Percentiles rank a stretch among this genome's conserved stretches.
These are phyloP conservation scores for Leptinotarsa peninsularis DNA, from an alignment of 2,888 invertebrate genomes.

Conservation along the genomic window DNA sequence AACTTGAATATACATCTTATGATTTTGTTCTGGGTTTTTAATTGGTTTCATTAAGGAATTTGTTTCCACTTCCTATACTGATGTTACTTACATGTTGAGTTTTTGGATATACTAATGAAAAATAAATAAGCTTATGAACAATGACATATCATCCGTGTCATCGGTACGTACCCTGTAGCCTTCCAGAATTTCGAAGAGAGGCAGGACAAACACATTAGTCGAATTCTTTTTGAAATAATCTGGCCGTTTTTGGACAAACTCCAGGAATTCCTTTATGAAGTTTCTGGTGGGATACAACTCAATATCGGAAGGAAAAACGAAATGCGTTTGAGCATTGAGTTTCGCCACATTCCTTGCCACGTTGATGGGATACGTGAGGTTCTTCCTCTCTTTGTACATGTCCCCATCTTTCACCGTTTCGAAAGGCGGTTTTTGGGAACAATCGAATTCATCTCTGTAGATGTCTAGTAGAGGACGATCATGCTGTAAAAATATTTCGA, in stretches of 20 bases:
- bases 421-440: constrained; percentile 77
- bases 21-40: no score
- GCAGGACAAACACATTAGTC: constrained; percentile 56
- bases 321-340: constrained; percentile 56
- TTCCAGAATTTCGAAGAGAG: constrained; percentile 55
- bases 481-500: constrained; percentile 39
- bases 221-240: constrained; percentile 38
- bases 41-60: no score
- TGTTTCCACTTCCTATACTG: no score
- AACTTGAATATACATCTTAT: no score
- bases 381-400: constrained; percentile 53
- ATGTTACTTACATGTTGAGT: no score
- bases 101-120: no score
- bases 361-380: constrained; percentile 59
- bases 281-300: constrained; percentile 57
- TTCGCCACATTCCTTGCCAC: constrained; percentile 59
- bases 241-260: constrained; percentile 47
- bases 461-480: constrained; percentile 42
- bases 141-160: neutral
- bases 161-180: constrained; percentile 31
- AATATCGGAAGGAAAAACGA: constrained; percentile 59
- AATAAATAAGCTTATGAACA: no score
- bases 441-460: constrained; percentile 71
- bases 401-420: constrained; percentile 72
- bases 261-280: constrained; percentile 54